Conservation (phyloP, 2,797 vertebrate genomes). For the Sebastolobus alascanus region DNA sequence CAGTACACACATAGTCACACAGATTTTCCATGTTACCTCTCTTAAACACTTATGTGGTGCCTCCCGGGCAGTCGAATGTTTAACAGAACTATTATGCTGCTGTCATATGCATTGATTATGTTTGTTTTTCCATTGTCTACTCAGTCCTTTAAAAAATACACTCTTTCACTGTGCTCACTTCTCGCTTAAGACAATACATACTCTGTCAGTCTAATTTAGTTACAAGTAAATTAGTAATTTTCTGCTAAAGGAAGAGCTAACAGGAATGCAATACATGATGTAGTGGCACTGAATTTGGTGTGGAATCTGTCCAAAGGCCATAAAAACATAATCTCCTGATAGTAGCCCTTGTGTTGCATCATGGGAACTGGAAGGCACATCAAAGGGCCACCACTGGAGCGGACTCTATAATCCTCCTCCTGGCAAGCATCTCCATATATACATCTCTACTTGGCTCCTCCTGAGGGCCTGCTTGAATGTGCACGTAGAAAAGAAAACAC, state of each 20-base stretch:
- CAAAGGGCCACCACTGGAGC: conserved; percentile 72
- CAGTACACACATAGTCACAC: conserved; percentile 3
- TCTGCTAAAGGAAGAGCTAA: conserved; percentile 10
- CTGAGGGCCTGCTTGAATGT: conserved; percentile 43
- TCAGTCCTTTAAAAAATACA: neutral
- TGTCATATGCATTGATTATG: conserved; percentile 51
- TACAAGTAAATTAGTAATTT: neutral
- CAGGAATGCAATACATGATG: neutral
- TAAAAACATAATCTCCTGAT: conserved; percentile 69
- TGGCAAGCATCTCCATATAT: conserved; percentile 72
- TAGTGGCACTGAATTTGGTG: conserved; percentile 34
- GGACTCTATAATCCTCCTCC: conserved; percentile 65
- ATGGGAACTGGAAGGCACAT: conserved; percentile 75
- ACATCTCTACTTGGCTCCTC: conserved; percentile 48
- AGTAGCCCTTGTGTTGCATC: conserved; percentile 68
- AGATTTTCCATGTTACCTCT: conserved; percentile 34
- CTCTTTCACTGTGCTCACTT: neutral
- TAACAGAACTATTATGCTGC: conserved; percentile 50
- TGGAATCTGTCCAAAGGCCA: conserved; percentile 55
- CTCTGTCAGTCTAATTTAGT: neutral
- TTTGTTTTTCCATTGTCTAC: conserved; percentile 50
- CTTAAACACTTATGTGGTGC: conserved; percentile 1
- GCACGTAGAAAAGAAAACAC: conserved; percentile 50
- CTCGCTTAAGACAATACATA: neutral
- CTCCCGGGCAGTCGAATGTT: conserved; percentile 42